Evolutionary conservation across 2,888 invertebrate species (phyloP), one percentile per base, ranked within the genome.

Genomic region (Muscina levida): DNA sequence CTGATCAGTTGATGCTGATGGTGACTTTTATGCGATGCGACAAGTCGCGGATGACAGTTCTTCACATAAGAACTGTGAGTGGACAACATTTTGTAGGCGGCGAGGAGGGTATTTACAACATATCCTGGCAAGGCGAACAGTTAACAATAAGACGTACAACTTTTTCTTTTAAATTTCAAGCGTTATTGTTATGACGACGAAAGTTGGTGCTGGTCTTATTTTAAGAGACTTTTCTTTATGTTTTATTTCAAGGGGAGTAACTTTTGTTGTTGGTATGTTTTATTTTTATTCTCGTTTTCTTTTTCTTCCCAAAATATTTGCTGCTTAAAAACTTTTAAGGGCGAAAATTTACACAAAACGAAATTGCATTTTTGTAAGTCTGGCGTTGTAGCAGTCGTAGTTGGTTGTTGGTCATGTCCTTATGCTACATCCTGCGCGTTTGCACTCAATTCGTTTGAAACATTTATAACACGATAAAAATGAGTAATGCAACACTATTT

Each of bases 291-390:
- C 22, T 73, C 37, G 68, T 56, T 72, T 66, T 70, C 26, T 56
- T 66, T 26, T 24, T 37, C 66, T 46, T 70, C 66, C 53, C 71
- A 72, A 31, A 8, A 74, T 17, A 56, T 39, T 22, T 53, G 53
- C 48, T 37, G 39, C 53, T 15, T 10, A 17, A 59, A 59, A 37
- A 37, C 3, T n/a, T n/a, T n/a, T n/a, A n/a, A n/a, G 11, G 42
- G 1, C 15, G 26, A 26, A 6, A 22, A 44, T 26, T 59, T 62
- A 22, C 11, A 17, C 48, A 10, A 71, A 13, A 56, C 68, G 48
- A 51, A 75, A 72, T 62, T 74, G 62, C 77, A 77, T 81, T 75
- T 71, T 74, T 81, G 22, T 62, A 62, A 72, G 62, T 53, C 5
- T 66, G 17, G 17, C 8, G 75, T n/a, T n/a, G n/a, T 31, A 67